Evolutionary conservation across 2,888 invertebrate genomes (phyloP), one percentile per base, ranked within the genome.

Genomic region (Tetanocera ferruginea): DNA sequence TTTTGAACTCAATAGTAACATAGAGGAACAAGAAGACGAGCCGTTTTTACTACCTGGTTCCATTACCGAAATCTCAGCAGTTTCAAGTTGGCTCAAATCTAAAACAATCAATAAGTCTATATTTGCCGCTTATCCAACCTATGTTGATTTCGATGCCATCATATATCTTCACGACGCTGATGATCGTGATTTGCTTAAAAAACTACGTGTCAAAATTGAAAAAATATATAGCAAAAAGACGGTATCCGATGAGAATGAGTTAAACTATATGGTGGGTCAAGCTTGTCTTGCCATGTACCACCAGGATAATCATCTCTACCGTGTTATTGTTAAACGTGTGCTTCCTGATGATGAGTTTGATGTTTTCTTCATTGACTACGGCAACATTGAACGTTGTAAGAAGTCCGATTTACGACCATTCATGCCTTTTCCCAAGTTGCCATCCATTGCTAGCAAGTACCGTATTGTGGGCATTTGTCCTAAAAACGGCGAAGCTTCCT

Each of bases 281-380:
- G 89, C 90, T 19, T 79, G 82, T 57, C 79, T 95, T 93, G 95
- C 94, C 0, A 90, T 91, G 78, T 96, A 92, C 88, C 93, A 92
- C 82, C 81, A 91, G 19, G 94, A 95, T 85, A 91, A 92, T 11
- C 90, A 90, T 19, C 95, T 94, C 91, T 96, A 96, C 87, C 91
- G 97, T 77, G 94, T 94, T 93, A 1, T 93, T 94, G 80, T 91
- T 94, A 5, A 95, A 95, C 85, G 90, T 94, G 4, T 64, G 6
- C 14, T 76, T 28, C 43, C 71, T 4, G n/a, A 71, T 0, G 8
- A 77, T 82, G 85, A 73, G 90, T 93, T 80, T 80, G 91, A 76
- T 1, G 93, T 96, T 0, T 90, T 92, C 73, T 96, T 95, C 89
- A 91, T 97, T 1, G 97, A 97, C 89, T 97, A 95, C 85, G 97